Base-by-base conservation (phyloP, 2,888 invertebrate species). In the Octonoba sinensis region DNA sequence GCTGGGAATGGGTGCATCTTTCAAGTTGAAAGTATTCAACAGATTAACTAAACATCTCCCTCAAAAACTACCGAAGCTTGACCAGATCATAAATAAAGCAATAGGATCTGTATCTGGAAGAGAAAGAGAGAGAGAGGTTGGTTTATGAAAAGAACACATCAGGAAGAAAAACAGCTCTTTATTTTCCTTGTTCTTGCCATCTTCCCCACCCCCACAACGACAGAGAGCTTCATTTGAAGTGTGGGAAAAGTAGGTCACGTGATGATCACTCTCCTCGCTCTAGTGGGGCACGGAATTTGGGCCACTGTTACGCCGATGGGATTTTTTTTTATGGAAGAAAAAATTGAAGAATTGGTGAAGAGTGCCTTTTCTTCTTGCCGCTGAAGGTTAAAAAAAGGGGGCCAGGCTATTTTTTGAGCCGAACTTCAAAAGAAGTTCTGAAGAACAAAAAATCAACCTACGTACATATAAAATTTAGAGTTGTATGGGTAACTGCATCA, bases 201-300 rank as follows among this genome's bases (percentile, higher is more conserved):
- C 51, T 36, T 46, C 70, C 47, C 57, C 64, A n/a, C 70, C 44
- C 70, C 13, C 57, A 57, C 70, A 36, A 20, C 27, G 20, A 51
- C 56, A 47, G 24, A 18, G 11, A 27, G 46, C 24, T 24, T 36
- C 36, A 36, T n/a, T 65, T 65, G 18, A 56, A 67, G 67, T 67
- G 67, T 59, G 59, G 57, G 70, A 70, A 70, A 36, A 70, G 57
- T 70, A 22, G 70, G 70, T 18, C 59, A 70, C 46, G 70, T 36
- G 70, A 70, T 59, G 70, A 57, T 70, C 70, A 57, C 70, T 59
- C 59, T 59, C 36, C 59, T 70, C 70, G 59, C 67, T 57, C 70
- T 57, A 70, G 54, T 59, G 70, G 57, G 70, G 59, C 59, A 54
- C 27, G 54, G 67, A 67, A 67, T 67, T 54, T 67, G 56, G 67